These are phyloP conservation scores for Callipepla squamata DNA, from an alignment of 2,113 vertebrate genomes.

Conservation along the genomic window DNA sequence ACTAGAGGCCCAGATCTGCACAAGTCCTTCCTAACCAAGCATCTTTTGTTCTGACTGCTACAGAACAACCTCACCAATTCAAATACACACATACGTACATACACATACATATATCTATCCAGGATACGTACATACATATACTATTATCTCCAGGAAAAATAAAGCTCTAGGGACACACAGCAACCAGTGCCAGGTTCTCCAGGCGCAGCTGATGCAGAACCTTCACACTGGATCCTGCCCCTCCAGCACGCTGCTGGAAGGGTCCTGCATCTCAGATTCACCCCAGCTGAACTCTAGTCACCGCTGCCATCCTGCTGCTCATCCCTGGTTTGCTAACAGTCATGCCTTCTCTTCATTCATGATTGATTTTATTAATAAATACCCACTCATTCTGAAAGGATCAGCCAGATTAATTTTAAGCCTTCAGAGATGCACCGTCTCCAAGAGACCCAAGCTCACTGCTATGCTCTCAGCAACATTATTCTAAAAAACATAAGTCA, in stretches of 20 bases:
- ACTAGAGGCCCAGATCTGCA: background rate
- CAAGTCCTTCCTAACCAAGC: background rate
- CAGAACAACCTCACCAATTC: background rate
- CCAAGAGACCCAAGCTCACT: background rate
- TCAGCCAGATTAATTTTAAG: background rate
- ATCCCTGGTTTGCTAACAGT: fast-evolving
- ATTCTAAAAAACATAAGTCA: background rate
- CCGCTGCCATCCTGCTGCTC: background rate
- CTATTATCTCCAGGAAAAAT: background rate
- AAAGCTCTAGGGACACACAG: background rate
- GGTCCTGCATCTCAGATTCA: background rate
- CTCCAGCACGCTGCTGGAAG: background rate
- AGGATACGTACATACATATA: too few relatives aligned
- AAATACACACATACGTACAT: too few relatives aligned
- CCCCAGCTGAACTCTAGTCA: background rate
- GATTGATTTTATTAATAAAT: background rate
- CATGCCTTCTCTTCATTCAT: background rate
- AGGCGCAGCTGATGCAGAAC: fast-evolving
- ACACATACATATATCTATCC: too few relatives aligned
- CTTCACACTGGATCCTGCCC: background rate
- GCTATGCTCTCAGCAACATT: background rate
- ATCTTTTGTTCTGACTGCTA: background rate
- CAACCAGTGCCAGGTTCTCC: background rate
- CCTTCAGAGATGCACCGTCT: background rate
- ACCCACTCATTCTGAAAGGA: background rate